Evolutionary conservation across 2,113 vertebrate species (phyloP), one percentile per base, ranked within the genome.

Genomic region (Tyrannus savana): DNA sequence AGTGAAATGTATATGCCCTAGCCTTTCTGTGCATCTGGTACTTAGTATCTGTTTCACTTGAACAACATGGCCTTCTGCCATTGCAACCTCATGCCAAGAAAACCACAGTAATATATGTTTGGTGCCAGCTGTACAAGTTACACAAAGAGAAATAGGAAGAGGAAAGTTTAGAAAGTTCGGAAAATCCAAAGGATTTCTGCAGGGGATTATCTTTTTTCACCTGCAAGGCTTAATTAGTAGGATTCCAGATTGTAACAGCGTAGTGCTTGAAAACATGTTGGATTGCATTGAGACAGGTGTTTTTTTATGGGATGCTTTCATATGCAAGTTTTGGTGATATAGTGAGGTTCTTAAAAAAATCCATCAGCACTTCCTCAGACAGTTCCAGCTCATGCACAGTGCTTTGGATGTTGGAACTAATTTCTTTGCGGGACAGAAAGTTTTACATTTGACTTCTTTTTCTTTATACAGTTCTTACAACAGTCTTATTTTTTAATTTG

Each of bases 181-280:
- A 69, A 91, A 56, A 89, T 79, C 24, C 8, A 59, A 89, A 50
- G 58, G 5, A 76, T 95, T 93, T 87, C 89, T 85, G 74, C 14
- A 83, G 78, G 84, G 63, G 23, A 73, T 75, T 63, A 35, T 77
- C 73, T 69, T 80, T 73, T 75, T 91, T 77, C 15, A 91, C 63
- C 81, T 91, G 50, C 50, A 71, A 73, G 71, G 23, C 78, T 91
- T 95, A 90, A 83, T 93, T 96, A 96, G 46, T 53, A 80, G 59
- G 22, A 87, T 53, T 96, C 39, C 82, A 87, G 84, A 71, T n/a
- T 86, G 71, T 90, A 84, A 77, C 2, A 16, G 18, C 14, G 23
- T 9, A 25, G 67, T 73, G 71, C 55, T 85, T 91, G 64, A 94
- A 87, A 92, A 74, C 3, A 3, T 59, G 46, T 59, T 83, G 79